phyloP scores from a whole-genome alignment of 1,140 invertebrate genomes.

The Aculops lycopersici region DNA sequence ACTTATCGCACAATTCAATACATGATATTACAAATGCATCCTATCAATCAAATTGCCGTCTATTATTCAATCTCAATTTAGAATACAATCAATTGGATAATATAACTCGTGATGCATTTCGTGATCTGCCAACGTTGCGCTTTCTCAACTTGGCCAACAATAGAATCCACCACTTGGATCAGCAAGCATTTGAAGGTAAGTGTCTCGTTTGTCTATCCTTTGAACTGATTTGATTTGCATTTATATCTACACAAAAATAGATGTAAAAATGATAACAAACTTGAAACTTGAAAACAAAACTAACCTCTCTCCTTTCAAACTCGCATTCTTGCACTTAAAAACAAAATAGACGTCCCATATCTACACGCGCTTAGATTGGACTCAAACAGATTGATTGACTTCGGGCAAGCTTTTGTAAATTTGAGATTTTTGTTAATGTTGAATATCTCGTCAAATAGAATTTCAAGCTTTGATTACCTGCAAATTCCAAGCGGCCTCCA shows the following conservation, averaged over 20 bases:
- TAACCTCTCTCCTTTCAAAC: too few species aligned
- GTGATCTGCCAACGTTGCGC: slow-evolving; percentile 41
- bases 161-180: slow-evolving; percentile 38
- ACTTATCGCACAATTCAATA: slow-evolving; percentile 45
- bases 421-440: slow-evolving; percentile 48
- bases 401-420: slow-evolving; percentile 46
- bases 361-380: slow-evolving; percentile 54
- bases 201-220: not conserved
- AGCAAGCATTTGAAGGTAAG: slow-evolving; percentile 32
- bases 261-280: too few species aligned
- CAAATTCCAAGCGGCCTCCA: slow-evolving; percentile 42
- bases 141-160: slow-evolving; percentile 62
- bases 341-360: slow-evolving; percentile 25
- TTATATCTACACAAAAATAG: too few species aligned
- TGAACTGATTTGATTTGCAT: too few species aligned
- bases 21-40: slow-evolving; percentile 30
- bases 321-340: too few species aligned
- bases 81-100: slow-evolving; percentile 60
- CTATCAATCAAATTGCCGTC: slow-evolving; percentile 38
- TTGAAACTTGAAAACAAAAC: too few species aligned
- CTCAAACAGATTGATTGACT: slow-evolving; percentile 45
- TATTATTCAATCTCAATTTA: slow-evolving; percentile 38
- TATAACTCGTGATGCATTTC: slow-evolving; percentile 36
- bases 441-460: slow-evolving; percentile 59
- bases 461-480: slow-evolving; percentile 62